A percentile compares a stretch with the other conserved stretches of the same genome.
phyloP scores from a whole-genome alignment of 1,140 invertebrate genomes.

The Harlomillsia oculata region DNA sequence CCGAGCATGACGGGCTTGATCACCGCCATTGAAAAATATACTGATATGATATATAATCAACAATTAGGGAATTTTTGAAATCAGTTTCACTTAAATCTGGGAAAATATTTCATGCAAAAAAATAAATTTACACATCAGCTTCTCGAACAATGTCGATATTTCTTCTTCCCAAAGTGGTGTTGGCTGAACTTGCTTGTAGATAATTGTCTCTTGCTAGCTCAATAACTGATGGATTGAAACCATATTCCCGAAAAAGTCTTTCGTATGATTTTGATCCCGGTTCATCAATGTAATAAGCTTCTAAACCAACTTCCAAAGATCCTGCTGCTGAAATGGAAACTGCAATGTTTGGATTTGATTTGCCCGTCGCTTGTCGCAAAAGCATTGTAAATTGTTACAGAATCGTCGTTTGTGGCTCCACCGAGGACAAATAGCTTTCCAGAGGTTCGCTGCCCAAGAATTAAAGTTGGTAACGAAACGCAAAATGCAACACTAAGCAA shows the following conservation, averaged over 20 bases:
- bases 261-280: constrained; percentile 2
- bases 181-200: neutral
- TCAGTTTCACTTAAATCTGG: neutral
- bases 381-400: constrained; percentile 9
- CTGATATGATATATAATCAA: neutral
- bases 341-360: constrained; percentile 10
- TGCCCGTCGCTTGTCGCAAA: constrained; percentile 13
- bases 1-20: constrained; percentile 15
- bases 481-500: no score
- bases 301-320: constrained; percentile 5
- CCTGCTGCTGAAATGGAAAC: constrained; percentile 18
- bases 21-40: constrained; percentile 23
- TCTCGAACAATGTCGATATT: constrained; percentile 8
- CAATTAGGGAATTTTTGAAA: neutral
- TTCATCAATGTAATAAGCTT: constrained; percentile 10
- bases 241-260: constrained; percentile 12
- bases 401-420: constrained; percentile 7
- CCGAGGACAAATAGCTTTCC: constrained; percentile 22
- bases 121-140: constrained; percentile 12
- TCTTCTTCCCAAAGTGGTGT: constrained; percentile 1
- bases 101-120: neutral
- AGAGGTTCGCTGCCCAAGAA: neutral
- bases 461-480: no score
- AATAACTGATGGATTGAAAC: constrained; percentile 10
- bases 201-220: constrained; percentile 19